Percentiles rank a stretch among this genome's conserved stretches.
These are phyloP conservation scores for Pluvianellus socialis DNA, from an alignment of 2,113 vertebrate species.

Conservation along the genomic window DNA sequence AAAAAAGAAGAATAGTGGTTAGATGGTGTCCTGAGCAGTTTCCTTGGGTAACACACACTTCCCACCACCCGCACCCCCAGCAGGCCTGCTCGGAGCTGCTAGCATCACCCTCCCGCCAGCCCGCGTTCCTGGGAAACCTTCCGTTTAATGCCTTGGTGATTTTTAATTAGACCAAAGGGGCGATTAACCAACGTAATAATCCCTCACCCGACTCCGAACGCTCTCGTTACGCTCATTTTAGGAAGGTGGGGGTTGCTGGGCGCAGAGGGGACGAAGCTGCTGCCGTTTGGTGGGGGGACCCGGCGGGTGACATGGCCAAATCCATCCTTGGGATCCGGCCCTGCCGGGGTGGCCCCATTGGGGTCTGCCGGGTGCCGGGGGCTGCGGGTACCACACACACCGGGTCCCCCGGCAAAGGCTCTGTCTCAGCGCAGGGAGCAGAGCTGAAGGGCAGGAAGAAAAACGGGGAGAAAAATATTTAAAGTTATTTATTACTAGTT, in stretches of 20 bases:
- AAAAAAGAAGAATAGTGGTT: background rate
- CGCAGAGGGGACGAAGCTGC: background rate
- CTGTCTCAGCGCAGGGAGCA: background rate
- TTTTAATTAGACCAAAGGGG: background rate
- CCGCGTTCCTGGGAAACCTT: background rate
- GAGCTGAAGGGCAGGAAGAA: background rate
- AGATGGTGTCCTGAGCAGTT: background rate
- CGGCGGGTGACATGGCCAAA: background rate
- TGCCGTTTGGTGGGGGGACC: background rate
- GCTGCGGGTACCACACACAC: background rate
- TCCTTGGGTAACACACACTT: background rate
- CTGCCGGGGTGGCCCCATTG: rapidly evolving
- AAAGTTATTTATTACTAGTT: background rate
- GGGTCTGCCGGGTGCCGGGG: background rate
- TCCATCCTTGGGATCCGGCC: background rate
- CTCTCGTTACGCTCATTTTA: background rate
- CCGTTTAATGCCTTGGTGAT: background rate
- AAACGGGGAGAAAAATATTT: background rate
- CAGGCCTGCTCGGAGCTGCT: background rate
- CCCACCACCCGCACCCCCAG: background rate
- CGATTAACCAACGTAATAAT: background rate
- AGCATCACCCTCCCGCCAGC: background rate
- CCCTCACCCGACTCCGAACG: background rate
- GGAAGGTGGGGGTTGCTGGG: background rate
- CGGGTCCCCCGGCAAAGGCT: rapidly evolving